These are phyloP conservation scores for Norana najaformis DNA, from an alignment of 2,888 invertebrate genomes.

Conservation along the genomic window DNA sequence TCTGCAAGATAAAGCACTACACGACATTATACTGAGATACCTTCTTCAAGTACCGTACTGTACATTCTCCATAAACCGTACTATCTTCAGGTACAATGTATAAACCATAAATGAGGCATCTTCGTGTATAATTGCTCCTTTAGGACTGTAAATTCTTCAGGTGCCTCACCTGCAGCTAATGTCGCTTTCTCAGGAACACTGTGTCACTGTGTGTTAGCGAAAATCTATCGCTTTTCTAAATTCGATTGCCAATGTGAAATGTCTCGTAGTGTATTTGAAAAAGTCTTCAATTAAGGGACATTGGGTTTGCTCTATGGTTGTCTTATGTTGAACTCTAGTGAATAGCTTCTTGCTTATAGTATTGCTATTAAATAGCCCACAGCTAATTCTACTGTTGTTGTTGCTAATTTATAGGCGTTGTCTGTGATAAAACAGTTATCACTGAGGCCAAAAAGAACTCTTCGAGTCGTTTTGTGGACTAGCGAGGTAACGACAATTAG, in stretches of 20 bases:
- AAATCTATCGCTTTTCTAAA: neutral
- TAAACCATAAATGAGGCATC: too few species aligned
- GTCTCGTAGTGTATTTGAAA: neutral
- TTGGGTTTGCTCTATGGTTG: neutral
- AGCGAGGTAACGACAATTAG: slow-evolving; percentile 67
- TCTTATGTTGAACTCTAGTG: neutral
- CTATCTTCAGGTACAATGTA: too few species aligned
- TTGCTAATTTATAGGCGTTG: slow-evolving; percentile 66
- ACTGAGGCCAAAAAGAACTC: slow-evolving; percentile 73
- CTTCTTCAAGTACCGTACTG: too few species aligned
- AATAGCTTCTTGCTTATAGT: too few species aligned
- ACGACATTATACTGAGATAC: too few species aligned
- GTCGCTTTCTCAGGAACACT: too few species aligned
- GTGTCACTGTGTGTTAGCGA: neutral
- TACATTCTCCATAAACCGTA: too few species aligned
- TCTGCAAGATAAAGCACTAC: neutral
- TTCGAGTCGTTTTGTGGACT: slow-evolving; percentile 79
- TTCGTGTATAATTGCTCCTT: too few species aligned
- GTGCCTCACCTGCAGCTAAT: too few species aligned
- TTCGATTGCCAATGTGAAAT: neutral
- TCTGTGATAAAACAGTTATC: slow-evolving; percentile 71
- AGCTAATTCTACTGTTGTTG: neutral
- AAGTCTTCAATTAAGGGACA: too few species aligned
- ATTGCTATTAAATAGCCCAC: neutral
- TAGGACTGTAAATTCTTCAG: too few species aligned